Evolutionary conservation across 2,888 invertebrate species (phyloP), one percentile per base, ranked within the genome.

Genomic region (Thymelicus acteon): DNA sequence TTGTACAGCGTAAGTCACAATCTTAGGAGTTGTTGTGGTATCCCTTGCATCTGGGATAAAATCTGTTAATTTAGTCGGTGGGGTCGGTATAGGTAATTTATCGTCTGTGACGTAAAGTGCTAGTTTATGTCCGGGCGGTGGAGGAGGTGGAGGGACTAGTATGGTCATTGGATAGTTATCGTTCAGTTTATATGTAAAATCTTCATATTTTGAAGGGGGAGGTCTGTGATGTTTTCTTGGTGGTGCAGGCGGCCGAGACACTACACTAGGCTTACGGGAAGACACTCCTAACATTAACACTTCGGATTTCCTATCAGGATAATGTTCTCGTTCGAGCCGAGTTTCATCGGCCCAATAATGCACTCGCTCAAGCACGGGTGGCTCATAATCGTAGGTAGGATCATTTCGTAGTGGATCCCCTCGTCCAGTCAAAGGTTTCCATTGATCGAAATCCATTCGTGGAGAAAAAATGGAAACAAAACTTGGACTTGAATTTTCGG

Each of bases 371-470:
- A 97, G 87, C 3, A 96, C 96, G 0, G 97, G 97, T 0, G 97
- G 97, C 71, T 97, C 97, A 84, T 97, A 97, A 83, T 97, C 97
- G 84, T 96, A 97, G 0, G 97, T 97, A 8, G 97, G 97, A 82
- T 97, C 97, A 82, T 97, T 97, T 79, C 97, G 96, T 60, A 97
- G 84, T 0, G 97, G 97, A 86, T 97, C 97, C 0, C 97, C 97
- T 70, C 96, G 95, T 6, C 97, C 97, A 58, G 97, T 94, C 74
- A 93, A 76, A 0, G 97, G 97, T 75, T 96, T 96, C 97, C 97
- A 97, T 86, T 97, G 97, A 79, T 97, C 97, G 85, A 97, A 97
- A 83, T 97, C 97, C 95, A 97, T 95, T 13, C 97, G 95, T 0
- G 97, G 97, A 0, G 96, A 95, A 80, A 96, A 96, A 72, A 95